A percentile compares a stretch with the other conserved stretches of the same genome.
Evolutionary conservation across 2,113 vertebrate species (phyloP).

Genomic region (Emberiza fucata): DNA sequence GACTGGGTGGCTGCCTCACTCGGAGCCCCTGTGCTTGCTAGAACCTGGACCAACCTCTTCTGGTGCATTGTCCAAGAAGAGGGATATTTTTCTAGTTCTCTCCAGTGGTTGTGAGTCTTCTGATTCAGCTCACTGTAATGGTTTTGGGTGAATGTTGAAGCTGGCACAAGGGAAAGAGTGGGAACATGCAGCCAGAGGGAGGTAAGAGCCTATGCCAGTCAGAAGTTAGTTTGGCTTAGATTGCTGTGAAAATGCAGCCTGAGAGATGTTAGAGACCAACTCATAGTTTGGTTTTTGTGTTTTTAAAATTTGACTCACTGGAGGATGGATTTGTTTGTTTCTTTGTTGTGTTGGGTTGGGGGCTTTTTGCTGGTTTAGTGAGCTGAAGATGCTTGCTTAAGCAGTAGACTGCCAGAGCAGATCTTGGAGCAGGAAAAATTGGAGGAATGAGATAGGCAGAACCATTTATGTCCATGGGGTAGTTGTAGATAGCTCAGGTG

Average conservation of each 20-base stretch:
- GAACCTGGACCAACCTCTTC: conserved; percentile 9
- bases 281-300: not conserved
- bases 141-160: not conserved
- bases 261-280: not conserved
- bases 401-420: not conserved
- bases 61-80: not conserved
- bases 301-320: not conserved
- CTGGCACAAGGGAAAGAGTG: not conserved
- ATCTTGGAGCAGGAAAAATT: not conserved
- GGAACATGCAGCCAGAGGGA: not conserved
- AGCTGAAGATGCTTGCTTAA: not conserved
- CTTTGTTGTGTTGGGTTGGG: not conserved
- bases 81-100: not conserved
- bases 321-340: not conserved
- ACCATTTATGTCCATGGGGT: not conserved
- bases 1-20: not conserved
- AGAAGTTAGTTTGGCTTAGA: not conserved
- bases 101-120: not conserved
- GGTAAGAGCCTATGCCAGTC: not conserved
- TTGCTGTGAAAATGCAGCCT: not conserved
- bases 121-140: not conserved
- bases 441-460: not conserved
- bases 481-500: not conserved
- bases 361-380: not conserved
- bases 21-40: not conserved